Evolutionary conservation across 2,113 vertebrate species (phyloP).

Genomic region (Micronisus gabar): DNA sequence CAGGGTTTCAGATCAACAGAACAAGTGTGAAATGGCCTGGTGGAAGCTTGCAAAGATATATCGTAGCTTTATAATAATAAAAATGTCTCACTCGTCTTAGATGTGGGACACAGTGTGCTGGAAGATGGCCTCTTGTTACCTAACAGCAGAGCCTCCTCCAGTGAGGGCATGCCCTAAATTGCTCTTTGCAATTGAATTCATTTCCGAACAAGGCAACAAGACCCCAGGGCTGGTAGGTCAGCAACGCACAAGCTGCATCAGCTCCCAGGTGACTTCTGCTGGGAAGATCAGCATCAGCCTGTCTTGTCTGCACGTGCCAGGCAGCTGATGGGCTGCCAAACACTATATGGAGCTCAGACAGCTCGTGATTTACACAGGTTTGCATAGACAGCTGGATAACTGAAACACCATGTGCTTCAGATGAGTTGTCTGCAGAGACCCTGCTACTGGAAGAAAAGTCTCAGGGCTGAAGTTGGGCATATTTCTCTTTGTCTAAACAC

Average conservation of each 20-base stretch:
- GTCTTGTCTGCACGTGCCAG: accelerated
- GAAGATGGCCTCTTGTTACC: neutral
- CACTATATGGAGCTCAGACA: neutral
- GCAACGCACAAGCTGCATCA: neutral
- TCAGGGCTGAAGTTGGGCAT: neutral
- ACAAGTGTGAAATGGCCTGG: neutral
- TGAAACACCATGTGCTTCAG: neutral
- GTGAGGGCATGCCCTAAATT: neutral
- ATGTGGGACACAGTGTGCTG: neutral
- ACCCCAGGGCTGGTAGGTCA: neutral
- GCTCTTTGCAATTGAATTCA: neutral
- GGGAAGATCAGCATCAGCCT: neutral
- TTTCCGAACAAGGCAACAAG: neutral
- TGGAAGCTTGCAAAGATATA: neutral
- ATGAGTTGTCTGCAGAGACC: neutral
- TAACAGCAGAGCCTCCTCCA: neutral
- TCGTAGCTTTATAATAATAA: neutral
- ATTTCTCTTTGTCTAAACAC: neutral
- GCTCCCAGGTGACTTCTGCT: neutral
- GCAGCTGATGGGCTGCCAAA: accelerated
- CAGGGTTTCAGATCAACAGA: neutral
- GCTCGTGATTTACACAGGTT: neutral
- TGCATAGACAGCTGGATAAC: neutral
- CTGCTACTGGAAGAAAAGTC: neutral
- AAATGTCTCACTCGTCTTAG: neutral